phyloP scores from a whole-genome alignment of 2,888 invertebrate genomes.

The Chrysolina haemoptera region DNA sequence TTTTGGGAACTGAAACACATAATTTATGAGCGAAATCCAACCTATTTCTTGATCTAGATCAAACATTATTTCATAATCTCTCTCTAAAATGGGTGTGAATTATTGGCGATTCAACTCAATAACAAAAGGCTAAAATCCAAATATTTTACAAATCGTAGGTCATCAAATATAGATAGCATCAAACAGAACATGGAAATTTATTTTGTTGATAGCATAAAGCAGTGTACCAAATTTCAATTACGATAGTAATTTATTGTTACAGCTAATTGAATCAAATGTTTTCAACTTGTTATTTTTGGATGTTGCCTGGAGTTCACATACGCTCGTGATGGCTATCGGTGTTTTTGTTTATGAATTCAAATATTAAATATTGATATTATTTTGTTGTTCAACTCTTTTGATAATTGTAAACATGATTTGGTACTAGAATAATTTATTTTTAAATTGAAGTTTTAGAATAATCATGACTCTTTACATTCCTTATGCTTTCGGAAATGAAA shows the following conservation, averaged over 20 bases:
- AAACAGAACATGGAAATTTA: not conserved
- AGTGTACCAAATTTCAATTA: not conserved
- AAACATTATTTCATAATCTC: not conserved
- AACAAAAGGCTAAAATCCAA: not conserved
- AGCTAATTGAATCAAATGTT: not conserved
- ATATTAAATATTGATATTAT: no score
- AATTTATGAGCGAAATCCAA: not conserved
- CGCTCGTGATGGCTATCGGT: not conserved
- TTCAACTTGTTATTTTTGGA: not conserved
- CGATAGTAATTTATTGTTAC: not conserved
- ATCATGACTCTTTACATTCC: not conserved
- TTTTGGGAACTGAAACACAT: not conserved
- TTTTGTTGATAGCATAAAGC: not conserved
- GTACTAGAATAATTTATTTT: no score
- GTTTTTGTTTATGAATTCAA: no score
- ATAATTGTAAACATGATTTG: no score
- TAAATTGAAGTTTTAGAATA: no score
- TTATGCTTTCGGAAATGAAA: conserved; percentile 11
- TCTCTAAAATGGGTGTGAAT: not conserved
- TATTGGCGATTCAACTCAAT: not conserved
- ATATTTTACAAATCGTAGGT: not conserved
- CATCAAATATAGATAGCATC: not conserved
- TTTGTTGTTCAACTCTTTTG: no score
- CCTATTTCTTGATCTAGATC: not conserved
- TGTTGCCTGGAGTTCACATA: not conserved